Evolutionary conservation across 1,140 invertebrate species (phyloP), one percentile per base, ranked within the genome.

Genomic region (Nephotettix cincticeps): DNA sequence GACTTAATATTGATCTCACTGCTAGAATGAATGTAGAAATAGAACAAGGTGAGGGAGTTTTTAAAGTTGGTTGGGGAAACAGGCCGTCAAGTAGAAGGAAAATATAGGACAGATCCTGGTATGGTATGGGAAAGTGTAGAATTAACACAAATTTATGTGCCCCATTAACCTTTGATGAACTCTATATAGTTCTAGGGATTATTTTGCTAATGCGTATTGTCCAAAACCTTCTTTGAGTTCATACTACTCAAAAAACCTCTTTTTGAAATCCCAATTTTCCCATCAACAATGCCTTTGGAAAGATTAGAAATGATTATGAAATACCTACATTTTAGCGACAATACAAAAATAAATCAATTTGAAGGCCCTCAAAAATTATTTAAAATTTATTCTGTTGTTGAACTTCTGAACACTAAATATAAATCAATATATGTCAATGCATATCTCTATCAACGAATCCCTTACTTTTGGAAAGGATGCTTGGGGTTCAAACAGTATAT

Each of bases 401-500:
- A 2, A 32, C 47, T 58, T 25, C 28, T 69, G 17, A 61, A 61
- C 36, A 29, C 28, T 13, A 69, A 61, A 30, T 67, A 47, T 40
- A 29, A 23, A 68, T 21, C 17, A 21, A 23, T 40, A 19, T 71
- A 66, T 40, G 11, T 13, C 1, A 19, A 32, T 1, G 65, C 64
- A 71, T 29, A 32, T 71, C 6, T 71, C 63, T 14, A 43, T 71
- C 32, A 63, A 71, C 30, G 70, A 71, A 21, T 68, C 63, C 1
- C 30, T 71, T 32, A 66, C 65, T 28, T 36, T 71, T 71, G 58
- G 58, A 71, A 71, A 68, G 64, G 70, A 17, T 13, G 64, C 45
- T 30, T 71, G 28, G 32, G 36, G 45, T 71, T 71, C 28, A 65
- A 51, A 28, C 69, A 71, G 47, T 71, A 68, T 25, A 25, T 68